Conservation (phyloP, 1,140 invertebrate species). For the Octopus sinensis region DNA sequence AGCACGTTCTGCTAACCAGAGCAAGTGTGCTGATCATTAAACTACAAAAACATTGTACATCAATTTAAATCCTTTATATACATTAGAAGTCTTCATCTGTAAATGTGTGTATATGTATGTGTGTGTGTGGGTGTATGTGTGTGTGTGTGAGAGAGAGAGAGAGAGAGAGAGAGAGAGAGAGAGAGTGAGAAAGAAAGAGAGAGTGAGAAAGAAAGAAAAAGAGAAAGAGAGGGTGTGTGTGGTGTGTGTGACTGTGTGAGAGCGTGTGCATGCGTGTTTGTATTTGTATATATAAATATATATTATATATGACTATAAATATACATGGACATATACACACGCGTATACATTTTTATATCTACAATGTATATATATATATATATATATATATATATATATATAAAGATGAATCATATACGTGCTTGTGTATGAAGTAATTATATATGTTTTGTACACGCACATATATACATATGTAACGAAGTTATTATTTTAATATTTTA, state of each 20-base stretch:
- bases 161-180: neutral
- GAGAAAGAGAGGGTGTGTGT: neutral
- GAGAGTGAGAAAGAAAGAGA: neutral
- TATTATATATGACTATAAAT: neutral
- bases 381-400: too few species aligned
- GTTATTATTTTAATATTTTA: too few species aligned
- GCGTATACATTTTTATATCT: too few species aligned
- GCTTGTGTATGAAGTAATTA: neutral
- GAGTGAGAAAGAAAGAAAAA: neutral
- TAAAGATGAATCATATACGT: neutral
- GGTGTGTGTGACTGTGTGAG: neutral
- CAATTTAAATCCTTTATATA: neutral
- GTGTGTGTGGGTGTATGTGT: neutral
- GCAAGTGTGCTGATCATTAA: too few species aligned
- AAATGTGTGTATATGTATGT: neutral
- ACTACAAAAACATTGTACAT: too few species aligned
- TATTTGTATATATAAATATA: neutral
- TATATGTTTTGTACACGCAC: too few species aligned
- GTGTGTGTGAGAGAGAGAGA: neutral
- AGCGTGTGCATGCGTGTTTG: too few species aligned
- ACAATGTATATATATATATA: neutral
- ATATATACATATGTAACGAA: too few species aligned
- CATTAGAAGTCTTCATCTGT: neutral
- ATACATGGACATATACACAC: neutral
- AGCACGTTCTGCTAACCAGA: too few species aligned